phyloP scores from a whole-genome alignment of 2,888 invertebrate species.

The Pristionchus mayeri region DNA sequence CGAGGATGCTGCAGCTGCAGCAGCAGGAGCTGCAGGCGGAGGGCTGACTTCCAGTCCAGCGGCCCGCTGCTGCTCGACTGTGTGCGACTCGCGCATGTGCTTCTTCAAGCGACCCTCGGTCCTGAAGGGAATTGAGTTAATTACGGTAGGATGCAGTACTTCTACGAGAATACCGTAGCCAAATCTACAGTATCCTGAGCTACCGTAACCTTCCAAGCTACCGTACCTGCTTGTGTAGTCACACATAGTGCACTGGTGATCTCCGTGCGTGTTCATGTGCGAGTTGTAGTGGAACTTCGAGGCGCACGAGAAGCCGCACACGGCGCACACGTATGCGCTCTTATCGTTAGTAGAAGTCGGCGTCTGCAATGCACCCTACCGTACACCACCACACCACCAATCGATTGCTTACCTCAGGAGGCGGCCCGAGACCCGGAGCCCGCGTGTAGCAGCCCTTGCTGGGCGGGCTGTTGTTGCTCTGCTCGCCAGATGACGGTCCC shows the following conservation, averaged over 20 bases:
- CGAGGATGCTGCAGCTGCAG: background rate
- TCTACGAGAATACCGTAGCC: background rate
- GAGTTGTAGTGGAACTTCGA: conserved; percentile 79
- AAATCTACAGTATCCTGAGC: background rate
- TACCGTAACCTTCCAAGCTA: background rate
- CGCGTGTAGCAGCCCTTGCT: conserved; percentile 36
- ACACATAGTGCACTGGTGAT: conserved; percentile 80
- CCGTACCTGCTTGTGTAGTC: conserved; percentile 78
- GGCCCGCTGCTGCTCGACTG: conserved; percentile 76
- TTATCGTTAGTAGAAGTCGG: conserved; percentile 1
- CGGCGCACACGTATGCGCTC: conserved; percentile 73
- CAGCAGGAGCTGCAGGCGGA: background rate
- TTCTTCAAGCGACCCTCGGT: conserved; percentile 77
- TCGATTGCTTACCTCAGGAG: background rate
- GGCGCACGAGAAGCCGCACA: conserved; percentile 78
- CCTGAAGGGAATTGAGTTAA: conserved; percentile 73
- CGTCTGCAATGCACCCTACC: conserved; percentile 30
- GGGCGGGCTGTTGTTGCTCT: conserved; percentile 9
- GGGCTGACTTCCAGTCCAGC: conserved; percentile 71
- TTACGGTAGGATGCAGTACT: background rate
- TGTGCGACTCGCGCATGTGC: conserved; percentile 80
- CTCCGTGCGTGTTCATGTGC: conserved; percentile 81
- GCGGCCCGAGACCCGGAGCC: conserved; percentile 42
- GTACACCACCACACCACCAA: background rate
- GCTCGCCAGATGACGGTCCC: conserved; percentile 6